A percentile compares a stretch with the other conserved stretches of the same genome.
phyloP scores from a whole-genome alignment of 2,113 vertebrate species.

The Steatornis caripensis region DNA sequence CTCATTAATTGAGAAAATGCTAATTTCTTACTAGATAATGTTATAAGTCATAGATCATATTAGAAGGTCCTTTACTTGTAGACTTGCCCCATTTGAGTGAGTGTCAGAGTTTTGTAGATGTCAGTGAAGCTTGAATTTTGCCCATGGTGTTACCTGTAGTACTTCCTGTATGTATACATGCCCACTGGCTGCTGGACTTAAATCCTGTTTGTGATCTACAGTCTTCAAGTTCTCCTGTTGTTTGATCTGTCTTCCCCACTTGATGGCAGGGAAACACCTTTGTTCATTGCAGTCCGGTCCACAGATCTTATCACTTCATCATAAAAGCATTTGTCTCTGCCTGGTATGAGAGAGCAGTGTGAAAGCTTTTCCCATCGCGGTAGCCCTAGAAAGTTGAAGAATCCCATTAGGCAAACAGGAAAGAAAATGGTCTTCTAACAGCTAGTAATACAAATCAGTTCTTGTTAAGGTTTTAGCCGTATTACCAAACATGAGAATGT shows the following conservation, averaged over 20 bases:
- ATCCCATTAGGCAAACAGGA: not conserved
- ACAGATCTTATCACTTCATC: not conserved
- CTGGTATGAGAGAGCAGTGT: not conserved
- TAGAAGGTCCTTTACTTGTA: not conserved
- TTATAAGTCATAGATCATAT: not conserved
- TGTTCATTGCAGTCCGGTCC: not conserved
- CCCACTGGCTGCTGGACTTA: not conserved
- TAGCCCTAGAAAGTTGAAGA: not conserved
- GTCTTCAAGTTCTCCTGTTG: not conserved
- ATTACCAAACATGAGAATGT: not conserved
- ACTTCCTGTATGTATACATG: not conserved
- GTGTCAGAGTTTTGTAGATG: not conserved
- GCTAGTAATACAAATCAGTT: not conserved
- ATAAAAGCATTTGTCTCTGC: not conserved
- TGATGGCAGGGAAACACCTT: not conserved
- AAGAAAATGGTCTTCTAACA: not conserved
- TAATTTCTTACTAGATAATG: not conserved
- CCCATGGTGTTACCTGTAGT: not conserved
- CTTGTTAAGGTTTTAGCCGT: not conserved
- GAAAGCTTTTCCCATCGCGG: not conserved
- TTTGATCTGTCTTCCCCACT: not conserved
- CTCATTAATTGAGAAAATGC: not conserved
- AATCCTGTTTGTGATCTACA: not conserved
- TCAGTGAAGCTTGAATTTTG: not conserved
- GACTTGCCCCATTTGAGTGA: not conserved